These are phyloP conservation scores for Calameuta idolon DNA, from an alignment of 2,888 invertebrate species.

Conservation along the genomic window DNA sequence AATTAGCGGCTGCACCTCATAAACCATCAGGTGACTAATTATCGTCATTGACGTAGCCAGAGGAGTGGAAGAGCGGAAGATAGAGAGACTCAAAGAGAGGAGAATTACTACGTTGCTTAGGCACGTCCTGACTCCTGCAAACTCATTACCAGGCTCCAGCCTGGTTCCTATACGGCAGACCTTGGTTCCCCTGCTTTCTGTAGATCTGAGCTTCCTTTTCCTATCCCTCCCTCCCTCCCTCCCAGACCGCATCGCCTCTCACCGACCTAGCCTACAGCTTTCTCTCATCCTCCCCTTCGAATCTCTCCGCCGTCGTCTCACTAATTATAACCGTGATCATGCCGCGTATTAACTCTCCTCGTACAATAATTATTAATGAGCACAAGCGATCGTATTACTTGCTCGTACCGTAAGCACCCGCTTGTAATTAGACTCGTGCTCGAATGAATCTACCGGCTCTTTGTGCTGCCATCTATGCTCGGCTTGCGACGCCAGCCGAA, in stretches of 20 bases:
- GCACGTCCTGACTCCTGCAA: constrained; percentile 32
- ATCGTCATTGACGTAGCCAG: constrained; percentile 32
- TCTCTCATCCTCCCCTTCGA: constrained; percentile 10
- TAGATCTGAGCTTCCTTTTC: neutral
- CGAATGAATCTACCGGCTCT: neutral
- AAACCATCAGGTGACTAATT: constrained; percentile 39
- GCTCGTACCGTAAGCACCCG: constrained; percentile 29
- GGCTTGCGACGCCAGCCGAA: neutral
- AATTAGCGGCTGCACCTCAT: constrained; percentile 31
- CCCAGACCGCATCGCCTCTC: constrained; percentile 15
- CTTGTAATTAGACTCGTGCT: constrained; percentile 40
- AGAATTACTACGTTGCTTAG: constrained; percentile 18
- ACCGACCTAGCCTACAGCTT: neutral
- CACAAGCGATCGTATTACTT: constrained; percentile 46
- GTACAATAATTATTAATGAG: constrained; percentile 53
- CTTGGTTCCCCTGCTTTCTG: neutral
- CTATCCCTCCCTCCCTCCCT: constrained; percentile 4
- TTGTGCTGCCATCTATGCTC: neutral
- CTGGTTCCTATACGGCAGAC: neutral
- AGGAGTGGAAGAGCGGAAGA: constrained; percentile 30
- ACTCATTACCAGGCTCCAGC: constrained; percentile 42
- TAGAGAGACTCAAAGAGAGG: constrained; percentile 18
- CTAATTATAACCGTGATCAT: constrained; percentile 56
- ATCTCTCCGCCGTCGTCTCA: constrained; percentile 17
- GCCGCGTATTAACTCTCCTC: constrained; percentile 48